Evolutionary conservation across 2,888 invertebrate genomes (phyloP), one percentile per base, ranked within the genome.

Genomic region (Hyposoter didymator): DNA sequence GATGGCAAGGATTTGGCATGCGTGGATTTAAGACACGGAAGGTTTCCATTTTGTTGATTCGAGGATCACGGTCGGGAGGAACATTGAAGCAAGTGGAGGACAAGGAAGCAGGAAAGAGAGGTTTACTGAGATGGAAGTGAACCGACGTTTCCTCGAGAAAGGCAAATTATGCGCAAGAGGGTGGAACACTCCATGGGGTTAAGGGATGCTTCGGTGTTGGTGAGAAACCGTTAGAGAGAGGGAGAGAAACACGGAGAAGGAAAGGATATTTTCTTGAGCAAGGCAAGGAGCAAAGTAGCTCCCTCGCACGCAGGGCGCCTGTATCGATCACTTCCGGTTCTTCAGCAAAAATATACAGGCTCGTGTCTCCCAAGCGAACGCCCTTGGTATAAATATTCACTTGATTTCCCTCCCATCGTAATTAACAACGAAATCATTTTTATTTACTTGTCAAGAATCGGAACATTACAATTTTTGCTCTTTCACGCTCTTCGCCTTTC

Each of bases 291-390:
- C 73, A 67, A 22, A 62, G 66, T 76, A 49, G 67, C 39, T 70
- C 55, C 62, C 74, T 47, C 66, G 76, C 75, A 64, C 62, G 70
- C 64, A 49, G 69, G 66, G 35, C 39, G 70, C 79, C 69, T 45
- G 75, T 79, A 84, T 84, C 84, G 84, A 84, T 84, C 75, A 79
- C 84, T 84, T 79, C 74, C 75, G 49, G 32, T 55, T 84, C 52
- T 52, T 32, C 22, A 59, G 45, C 45, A 45, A 45, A 39, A 59
- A 64, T 66, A 43, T 55, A 8, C 55, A 69, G 10, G 22, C 45
- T 22, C 39, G 19, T 49, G 49, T 64, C 35, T n/a, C 6, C 32
- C 45, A n/a, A 28, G 28, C 59, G 22, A 14, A 59, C 28, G 28
- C 59, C 28, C 28, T 59, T 59, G 1, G 28, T 28, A 12, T 0